Percentiles rank a stretch among this genome's conserved stretches.
Evolutionary conservation across 1,140 invertebrate genomes (phyloP).

Genomic region (Asobara japonica): DNA sequence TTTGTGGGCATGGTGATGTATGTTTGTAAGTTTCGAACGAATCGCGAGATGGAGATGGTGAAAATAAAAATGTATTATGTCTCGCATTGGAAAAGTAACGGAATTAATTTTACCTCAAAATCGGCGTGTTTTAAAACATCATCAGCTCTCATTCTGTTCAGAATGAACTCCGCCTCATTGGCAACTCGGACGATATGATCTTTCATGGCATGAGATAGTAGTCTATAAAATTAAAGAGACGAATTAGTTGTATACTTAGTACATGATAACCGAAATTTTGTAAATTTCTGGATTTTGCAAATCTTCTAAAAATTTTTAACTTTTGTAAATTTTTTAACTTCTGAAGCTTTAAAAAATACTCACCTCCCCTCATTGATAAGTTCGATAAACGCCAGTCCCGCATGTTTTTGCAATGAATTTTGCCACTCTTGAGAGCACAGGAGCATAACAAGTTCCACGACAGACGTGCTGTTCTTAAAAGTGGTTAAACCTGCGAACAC

Average conservation of each 20-base stretch:
- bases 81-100: neutral
- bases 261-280: too few relatives aligned
- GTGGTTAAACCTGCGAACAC: conserved; percentile 83
- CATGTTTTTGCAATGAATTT: conserved; percentile 99
- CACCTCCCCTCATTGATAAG: conserved; percentile 97
- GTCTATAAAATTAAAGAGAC: conserved; percentile 66
- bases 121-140: conserved; percentile 99
- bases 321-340: neutral
- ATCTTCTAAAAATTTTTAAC: too few relatives aligned
- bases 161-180: conserved; percentile 99
- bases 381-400: conserved; percentile 98
- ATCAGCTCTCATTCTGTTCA: conserved; percentile 98
- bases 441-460: conserved; percentile 98
- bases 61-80: neutral
- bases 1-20: too few relatives aligned
- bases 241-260: too few relatives aligned
- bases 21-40: too few relatives aligned
- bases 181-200: conserved; percentile 99
- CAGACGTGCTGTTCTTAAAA: conserved; percentile 95
- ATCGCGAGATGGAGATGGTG: neutral
- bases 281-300: too few relatives aligned
- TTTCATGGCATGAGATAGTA: conserved; percentile 98
- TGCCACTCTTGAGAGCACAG: conserved; percentile 99
- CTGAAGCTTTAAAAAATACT: conserved; percentile 34
- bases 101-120: conserved; percentile 81